Evolutionary conservation across 1,140 invertebrate genomes (phyloP).

Genomic region (Arctopsyche grandis): DNA sequence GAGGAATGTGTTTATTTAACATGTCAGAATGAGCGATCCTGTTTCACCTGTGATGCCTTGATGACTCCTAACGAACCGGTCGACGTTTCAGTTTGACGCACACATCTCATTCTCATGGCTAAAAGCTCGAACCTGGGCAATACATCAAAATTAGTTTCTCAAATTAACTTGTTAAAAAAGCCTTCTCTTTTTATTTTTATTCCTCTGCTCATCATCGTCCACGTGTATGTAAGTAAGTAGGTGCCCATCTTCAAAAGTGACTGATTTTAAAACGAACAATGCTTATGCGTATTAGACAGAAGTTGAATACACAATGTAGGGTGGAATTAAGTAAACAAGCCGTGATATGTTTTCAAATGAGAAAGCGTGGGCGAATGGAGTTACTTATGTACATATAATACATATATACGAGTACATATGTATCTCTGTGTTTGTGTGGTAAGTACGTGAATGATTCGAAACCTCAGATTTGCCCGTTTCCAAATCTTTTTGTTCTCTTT

Average conservation of each 20-base stretch:
- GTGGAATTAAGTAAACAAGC: slow-evolving; percentile 34
- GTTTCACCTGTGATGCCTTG: slow-evolving; percentile 36
- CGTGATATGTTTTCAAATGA: slow-evolving; percentile 32
- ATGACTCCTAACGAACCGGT: slow-evolving; percentile 40
- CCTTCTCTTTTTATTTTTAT: not conserved
- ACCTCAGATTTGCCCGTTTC: no score
- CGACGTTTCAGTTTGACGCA: slow-evolving; percentile 14
- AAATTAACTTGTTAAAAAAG: slow-evolving; percentile 5
- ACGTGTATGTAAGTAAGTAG: no score
- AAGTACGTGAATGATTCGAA: no score
- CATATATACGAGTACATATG: no score
- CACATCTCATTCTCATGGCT: slow-evolving; percentile 23
- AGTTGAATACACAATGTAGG: slow-evolving; percentile 28
- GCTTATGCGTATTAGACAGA: not conserved
- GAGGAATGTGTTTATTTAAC: slow-evolving; percentile 48
- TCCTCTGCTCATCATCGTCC: no score
- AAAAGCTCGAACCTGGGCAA: not conserved
- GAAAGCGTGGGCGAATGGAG: slow-evolving; percentile 13
- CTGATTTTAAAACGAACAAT: no score
- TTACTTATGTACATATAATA: not conserved
- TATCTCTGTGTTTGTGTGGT: no score
- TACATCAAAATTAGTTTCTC: slow-evolving; percentile 25
- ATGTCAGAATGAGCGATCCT: slow-evolving; percentile 47
- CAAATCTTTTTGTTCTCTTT: no score
- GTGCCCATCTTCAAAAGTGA: no score